Conservation (phyloP, 2,888 invertebrate species). For the Caenorhabditis macrosperma region DNA sequence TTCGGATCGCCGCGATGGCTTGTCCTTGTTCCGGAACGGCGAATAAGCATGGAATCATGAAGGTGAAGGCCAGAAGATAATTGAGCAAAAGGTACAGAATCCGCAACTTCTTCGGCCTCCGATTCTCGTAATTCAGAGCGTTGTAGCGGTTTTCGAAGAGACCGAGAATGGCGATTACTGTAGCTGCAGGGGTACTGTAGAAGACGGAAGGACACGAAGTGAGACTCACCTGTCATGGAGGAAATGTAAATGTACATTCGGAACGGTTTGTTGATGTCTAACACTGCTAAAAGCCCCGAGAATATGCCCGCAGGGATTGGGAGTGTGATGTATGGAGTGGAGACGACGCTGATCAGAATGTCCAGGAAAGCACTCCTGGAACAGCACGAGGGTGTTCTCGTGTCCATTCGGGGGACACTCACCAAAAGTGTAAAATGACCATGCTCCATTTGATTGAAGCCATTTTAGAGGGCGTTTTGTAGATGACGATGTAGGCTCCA, state of each 20-base stretch:
- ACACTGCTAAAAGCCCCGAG: background rate
- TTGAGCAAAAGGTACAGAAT: background rate
- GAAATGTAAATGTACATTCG: slow-evolving; percentile 2
- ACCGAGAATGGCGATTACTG: background rate
- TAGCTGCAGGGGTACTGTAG: background rate
- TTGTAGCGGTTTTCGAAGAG: background rate
- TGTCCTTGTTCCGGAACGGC: background rate
- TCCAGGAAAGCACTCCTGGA: background rate
- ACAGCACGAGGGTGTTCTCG: too few species aligned
- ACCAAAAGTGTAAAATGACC: background rate
- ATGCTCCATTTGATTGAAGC: background rate
- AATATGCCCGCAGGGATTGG: background rate
- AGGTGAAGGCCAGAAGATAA: background rate
- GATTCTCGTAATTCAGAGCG: background rate
- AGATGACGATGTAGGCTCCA: background rate
- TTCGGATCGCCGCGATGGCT: background rate
- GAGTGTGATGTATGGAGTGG: background rate
- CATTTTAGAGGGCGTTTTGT: background rate
- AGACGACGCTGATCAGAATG: background rate
- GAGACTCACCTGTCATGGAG: background rate
- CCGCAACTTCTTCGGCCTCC: background rate
- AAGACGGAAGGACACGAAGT: background rate
- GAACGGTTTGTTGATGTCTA: background rate
- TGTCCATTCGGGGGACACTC: background rate
- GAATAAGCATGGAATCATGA: background rate